Evolutionary conservation across 1,140 invertebrate species (phyloP), one percentile per base, ranked within the genome.

Genomic region (Elysia chlorotica): DNA sequence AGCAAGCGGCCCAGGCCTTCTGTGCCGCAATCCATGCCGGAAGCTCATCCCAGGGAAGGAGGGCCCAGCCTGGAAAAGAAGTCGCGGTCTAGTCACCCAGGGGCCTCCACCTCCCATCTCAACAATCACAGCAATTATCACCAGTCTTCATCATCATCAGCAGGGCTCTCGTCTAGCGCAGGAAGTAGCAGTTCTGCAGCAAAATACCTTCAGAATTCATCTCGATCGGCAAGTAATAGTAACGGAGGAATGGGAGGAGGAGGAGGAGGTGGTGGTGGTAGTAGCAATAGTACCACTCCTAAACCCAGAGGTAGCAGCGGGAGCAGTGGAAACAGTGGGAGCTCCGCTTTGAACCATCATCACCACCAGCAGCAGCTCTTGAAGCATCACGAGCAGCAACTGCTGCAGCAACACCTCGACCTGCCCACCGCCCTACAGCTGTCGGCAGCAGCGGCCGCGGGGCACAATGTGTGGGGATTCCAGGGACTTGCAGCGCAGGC

Each of bases 61-160:
- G 69, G 57, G 23, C 10, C 59, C 23, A 63, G 69, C 28, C 2
- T 53, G 59, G 69, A 71, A 21, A 71, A 71, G 36, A 71, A 71
- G 63, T 3, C 59, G 5, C 25, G 67, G 35, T 36, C 67, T 57
- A 69, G 67, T 70, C 67, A 59, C 2, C 67, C 30, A 28, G 6
- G n/a, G n/a, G n/a, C 10, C 41, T 48, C 57, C 25, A 57, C 69
- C 63, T 62, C 57, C 63, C 69, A 71, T 48, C 10, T 62, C 23
- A 36, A 48, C 37, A 71, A 71, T 48, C 59, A 62, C 31, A 54
- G 17, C 30, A 71, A 35, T n/a, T 48, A 48, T 28, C 57, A 63
- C 28, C 21, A n/a, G 25, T 63, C 69, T 6, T 56, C 38, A n/a
- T 54, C 66, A 4, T 54, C 41, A n/a, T 31, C 41, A n/a, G n/a